Percentiles rank a stretch among this genome's conserved stretches.
Evolutionary conservation across 2,888 invertebrate genomes (phyloP).

Genomic region (Amblyjoppa fuscipennis): DNA sequence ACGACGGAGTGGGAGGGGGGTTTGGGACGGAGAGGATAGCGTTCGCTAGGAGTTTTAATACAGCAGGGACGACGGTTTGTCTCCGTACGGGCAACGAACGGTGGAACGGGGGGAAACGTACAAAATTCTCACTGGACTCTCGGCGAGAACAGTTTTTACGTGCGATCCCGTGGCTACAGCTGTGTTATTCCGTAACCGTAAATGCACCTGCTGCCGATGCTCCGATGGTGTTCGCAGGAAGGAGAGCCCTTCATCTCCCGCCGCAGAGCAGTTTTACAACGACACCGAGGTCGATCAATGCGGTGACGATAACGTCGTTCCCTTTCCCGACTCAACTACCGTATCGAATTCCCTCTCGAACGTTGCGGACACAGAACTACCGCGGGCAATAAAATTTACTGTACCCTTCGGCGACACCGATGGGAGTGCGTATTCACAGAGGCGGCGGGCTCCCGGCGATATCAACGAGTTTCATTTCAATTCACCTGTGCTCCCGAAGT

Average conservation of each 20-base stretch:
- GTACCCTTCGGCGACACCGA: constrained; percentile 37
- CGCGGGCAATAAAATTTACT: constrained; percentile 60
- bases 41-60: constrained; percentile 74
- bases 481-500: constrained; percentile 33
- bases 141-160: constrained; percentile 11
- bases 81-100: constrained; percentile 43
- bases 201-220: constrained; percentile 33
- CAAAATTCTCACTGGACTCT: constrained; percentile 40
- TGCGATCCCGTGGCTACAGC: constrained; percentile 32
- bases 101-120: not conserved
- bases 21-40: not conserved
- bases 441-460: constrained; percentile 9
- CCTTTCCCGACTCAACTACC: constrained; percentile 27
- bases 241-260: constrained; percentile 39
- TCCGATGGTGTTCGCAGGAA: constrained; percentile 7
- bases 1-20: constrained; percentile 21
- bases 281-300: constrained; percentile 46
- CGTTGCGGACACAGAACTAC: constrained; percentile 43
- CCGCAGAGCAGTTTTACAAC: constrained; percentile 52
- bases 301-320: constrained; percentile 50
- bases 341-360: constrained; percentile 55
- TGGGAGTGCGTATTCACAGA: constrained; percentile 43
- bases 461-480: constrained; percentile 62
- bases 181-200: constrained; percentile 4
- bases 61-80: constrained; percentile 70